phyloP scores from a whole-genome alignment of 2,797 vertebrate species.

The Lepus townsendii region DNA sequence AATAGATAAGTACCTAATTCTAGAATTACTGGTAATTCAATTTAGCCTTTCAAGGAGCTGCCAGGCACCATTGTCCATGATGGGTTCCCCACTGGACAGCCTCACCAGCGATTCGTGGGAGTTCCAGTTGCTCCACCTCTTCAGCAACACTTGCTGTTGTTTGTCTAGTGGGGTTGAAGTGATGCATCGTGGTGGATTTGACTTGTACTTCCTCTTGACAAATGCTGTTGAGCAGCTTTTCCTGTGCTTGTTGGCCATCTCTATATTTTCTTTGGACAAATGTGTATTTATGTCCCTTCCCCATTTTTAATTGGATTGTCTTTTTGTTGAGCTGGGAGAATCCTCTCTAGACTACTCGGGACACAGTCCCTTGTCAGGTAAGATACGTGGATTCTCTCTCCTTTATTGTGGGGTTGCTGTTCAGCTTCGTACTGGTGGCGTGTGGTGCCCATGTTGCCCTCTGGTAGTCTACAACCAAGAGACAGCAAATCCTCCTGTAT shows the following conservation, averaged over 20 bases:
- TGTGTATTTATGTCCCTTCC: background rate
- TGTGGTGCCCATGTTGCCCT: slow-evolving; percentile 2
- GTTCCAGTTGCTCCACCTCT: background rate
- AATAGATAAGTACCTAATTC: background rate
- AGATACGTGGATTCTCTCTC: background rate
- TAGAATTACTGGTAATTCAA: background rate
- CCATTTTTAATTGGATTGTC: slow-evolving; percentile 30
- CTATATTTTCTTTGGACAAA: slow-evolving; percentile 42
- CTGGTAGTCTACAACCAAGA: background rate
- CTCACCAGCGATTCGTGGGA: background rate
- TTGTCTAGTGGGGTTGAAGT: background rate
- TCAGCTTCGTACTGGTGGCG: background rate
- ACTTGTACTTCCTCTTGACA: slow-evolving; percentile 6
- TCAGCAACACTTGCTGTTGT: background rate
- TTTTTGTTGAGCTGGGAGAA: slow-evolving; percentile 8
- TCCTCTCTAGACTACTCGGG: slow-evolving; percentile 18
- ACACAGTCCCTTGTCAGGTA: background rate
- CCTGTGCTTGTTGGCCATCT: slow-evolving; percentile 20
- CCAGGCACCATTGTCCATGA: background rate
- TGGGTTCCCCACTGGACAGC: background rate
- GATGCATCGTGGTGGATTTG: background rate
- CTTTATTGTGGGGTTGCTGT: slow-evolving; percentile 21
- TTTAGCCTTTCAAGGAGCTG: slow-evolving; percentile 6
- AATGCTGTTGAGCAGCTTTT: slow-evolving; percentile 1
- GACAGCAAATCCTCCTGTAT: background rate